Evolutionary conservation across 2,797 vertebrate genomes (phyloP), one percentile per base, ranked within the genome.

Genomic region (Sardinella longiceps): DNA sequence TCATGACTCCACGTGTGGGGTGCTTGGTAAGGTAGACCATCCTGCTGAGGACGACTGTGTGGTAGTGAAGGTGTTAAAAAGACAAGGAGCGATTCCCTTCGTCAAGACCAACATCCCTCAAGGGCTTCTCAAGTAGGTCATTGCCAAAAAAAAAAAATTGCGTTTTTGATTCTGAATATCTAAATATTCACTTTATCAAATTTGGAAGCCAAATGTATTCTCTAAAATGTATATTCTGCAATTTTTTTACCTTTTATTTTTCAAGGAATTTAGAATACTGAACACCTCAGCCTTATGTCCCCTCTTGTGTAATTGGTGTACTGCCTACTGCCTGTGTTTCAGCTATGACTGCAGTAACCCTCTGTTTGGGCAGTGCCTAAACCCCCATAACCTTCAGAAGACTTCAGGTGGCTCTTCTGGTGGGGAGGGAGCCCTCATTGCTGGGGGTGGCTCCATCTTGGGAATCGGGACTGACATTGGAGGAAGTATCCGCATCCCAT

Each of bases 31-130:
- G 20, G 81, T 98, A 90, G 95, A 95, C 3, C 60, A 92, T 5
- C 96, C 96, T 0, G 93, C 86, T 0, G 84, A 91, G 28, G 88
- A 88, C 20, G 96, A 99, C 93, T 92, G 95, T 0, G 96, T 98
- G 81, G 5, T 98, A 80, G 97, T 98, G 18, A 91, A 96, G 86
- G 97, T 99, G 81, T 91, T 99, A 89, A 99, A 96, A 94, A 95
- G 92, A 86, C 98, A 98, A 90, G 98, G 98, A 0, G 98, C 98
- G 0, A 93, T 99, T 90, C 97, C 97, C 0, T 99, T 98, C 50
- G 96, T 97, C 87, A 97, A 95, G 91, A 99, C 98, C 89, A 99
- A 99, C 10, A 0, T 99, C 37, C 96, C 97, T 0, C 97, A 99
- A 91, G 94, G 94, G 80, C 91, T 99, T 28, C 63, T 97, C 28